Conservation (phyloP, 1,140 invertebrate genomes). For the Cheumatopsyche charites region DNA sequence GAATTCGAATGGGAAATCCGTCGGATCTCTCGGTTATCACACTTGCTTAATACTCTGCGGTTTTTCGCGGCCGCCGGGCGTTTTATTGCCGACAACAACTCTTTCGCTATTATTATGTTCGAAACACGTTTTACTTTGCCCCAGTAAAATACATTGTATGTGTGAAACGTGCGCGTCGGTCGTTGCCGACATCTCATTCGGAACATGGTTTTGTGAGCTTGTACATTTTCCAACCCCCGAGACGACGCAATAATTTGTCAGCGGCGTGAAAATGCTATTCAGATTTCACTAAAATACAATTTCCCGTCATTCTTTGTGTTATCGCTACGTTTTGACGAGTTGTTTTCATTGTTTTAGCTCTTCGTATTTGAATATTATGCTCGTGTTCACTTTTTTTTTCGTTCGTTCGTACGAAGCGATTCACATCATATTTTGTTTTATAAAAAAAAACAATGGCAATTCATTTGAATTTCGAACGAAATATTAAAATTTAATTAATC, state of each 20-base stretch:
- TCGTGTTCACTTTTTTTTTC: too few species aligned
- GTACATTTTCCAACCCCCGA: background rate
- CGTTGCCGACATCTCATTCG: constrained; percentile 1
- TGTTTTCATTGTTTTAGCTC: too few species aligned
- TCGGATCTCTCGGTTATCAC: background rate
- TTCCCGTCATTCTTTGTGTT: background rate
- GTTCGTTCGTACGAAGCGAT: too few species aligned
- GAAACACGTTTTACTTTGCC: constrained; percentile 9
- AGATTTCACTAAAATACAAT: too few species aligned
- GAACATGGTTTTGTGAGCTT: background rate
- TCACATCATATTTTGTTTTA: too few species aligned
- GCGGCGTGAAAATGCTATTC: background rate
- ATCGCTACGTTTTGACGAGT: background rate
- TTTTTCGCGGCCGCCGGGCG: background rate
- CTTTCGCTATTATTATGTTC: constrained; percentile 2
- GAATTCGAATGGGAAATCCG: too few species aligned
- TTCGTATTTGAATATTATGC: too few species aligned
- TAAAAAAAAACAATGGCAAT: too few species aligned
- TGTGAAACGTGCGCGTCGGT: constrained; percentile 8
- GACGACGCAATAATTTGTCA: constrained; percentile 8
- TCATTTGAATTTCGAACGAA: too few species aligned
- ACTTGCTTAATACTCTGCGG: background rate
- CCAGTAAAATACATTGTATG: constrained; percentile 17
- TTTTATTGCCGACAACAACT: constrained; percentile 6
- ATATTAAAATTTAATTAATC: too few species aligned